Conservation (phyloP, 2,113 vertebrate species). For the Struthio camelus region DNA sequence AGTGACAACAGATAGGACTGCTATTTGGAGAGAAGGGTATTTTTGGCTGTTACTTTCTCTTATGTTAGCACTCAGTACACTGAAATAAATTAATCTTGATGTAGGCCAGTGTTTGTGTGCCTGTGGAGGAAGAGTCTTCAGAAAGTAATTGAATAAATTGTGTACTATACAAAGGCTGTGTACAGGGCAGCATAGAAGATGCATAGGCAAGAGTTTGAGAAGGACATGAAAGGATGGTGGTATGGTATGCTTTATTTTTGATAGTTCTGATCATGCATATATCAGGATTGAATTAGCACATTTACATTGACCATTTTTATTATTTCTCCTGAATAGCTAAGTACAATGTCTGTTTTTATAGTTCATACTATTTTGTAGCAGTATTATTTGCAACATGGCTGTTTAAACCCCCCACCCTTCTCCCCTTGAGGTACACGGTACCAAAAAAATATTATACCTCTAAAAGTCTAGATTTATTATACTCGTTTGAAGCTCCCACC, state of each 20-base stretch:
- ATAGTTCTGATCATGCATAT: not conserved
- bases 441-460: conserved; percentile 42
- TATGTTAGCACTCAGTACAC: not conserved
- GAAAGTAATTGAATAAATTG: not conserved
- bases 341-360: not conserved
- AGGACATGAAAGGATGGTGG: not conserved
- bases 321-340: not conserved
- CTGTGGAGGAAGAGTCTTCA: not conserved
- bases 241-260: not conserved
- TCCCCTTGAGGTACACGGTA: conserved; percentile 28
- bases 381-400: not conserved
- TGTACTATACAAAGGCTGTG: too few species aligned
- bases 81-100: not conserved
- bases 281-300: not conserved
- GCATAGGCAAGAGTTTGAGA: not conserved
- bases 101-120: not conserved
- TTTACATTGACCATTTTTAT: not conserved
- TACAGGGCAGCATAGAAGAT: not conserved
- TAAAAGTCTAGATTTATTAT: conserved; percentile 70
- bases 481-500: conserved; percentile 56
- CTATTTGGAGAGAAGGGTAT: not conserved
- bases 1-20: not conserved
- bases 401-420: not conserved
- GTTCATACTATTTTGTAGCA: not conserved
- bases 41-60: not conserved